phyloP scores from a whole-genome alignment of 2,113 vertebrate species.

The Phainopepla nitens region DNA sequence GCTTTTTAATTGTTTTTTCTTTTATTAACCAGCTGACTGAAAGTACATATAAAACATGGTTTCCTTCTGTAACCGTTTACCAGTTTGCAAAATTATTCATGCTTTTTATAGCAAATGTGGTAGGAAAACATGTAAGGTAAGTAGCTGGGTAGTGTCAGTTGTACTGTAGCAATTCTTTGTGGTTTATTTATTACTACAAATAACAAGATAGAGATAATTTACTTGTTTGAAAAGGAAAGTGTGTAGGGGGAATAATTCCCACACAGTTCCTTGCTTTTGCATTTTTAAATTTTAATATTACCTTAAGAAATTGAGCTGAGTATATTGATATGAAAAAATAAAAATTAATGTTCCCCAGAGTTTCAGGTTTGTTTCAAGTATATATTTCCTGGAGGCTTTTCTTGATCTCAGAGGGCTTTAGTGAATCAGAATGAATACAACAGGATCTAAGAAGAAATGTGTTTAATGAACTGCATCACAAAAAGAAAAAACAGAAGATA shows the following conservation, averaged over 20 bases:
- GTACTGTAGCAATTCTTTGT: neutral
- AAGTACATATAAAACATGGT: neutral
- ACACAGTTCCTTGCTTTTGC: neutral
- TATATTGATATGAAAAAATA: conserved; percentile 28
- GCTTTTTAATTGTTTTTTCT: neutral
- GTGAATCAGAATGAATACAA: conserved; percentile 8
- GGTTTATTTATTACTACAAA: neutral
- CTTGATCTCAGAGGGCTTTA: neutral
- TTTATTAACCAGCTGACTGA: conserved; percentile 7
- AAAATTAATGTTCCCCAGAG: neutral
- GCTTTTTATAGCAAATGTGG: neutral
- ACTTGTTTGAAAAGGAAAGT: conserved; percentile 4
- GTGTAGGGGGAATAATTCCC: neutral
- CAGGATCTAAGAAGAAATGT: conserved; percentile 12
- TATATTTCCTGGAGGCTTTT: conserved; percentile 9
- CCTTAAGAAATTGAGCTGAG: conserved; percentile 33
- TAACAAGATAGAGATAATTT: conserved; percentile 18
- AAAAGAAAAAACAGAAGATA: conserved; percentile 39
- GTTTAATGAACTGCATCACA: conserved; percentile 11
- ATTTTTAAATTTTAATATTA: conserved; percentile 42
- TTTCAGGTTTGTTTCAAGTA: conserved; percentile 23
- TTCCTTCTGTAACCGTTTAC: neutral
- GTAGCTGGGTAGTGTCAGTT: neutral
- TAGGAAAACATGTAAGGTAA: neutral
- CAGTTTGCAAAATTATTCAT: neutral